phyloP scores from a whole-genome alignment of 92 coral and sea anemone species.

The Ricordea florida region DNA sequence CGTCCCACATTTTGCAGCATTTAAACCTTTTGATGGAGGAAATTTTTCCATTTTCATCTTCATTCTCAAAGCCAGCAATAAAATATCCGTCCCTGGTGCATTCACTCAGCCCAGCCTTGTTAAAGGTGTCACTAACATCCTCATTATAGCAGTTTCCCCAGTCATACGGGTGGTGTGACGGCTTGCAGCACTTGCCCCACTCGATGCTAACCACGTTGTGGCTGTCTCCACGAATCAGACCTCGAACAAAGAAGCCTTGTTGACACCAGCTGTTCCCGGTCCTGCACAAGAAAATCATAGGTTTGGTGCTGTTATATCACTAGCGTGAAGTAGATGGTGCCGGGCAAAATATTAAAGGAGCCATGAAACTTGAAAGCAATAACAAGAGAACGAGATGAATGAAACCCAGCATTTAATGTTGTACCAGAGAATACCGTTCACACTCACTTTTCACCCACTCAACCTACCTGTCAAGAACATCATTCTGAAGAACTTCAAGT shows the following conservation, averaged over 20 bases:
- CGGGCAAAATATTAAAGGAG: too few species aligned
- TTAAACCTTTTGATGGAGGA: constrained; percentile 52
- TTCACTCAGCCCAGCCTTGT: constrained; percentile 55
- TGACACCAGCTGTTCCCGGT: constrained; percentile 21
- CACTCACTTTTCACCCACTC: too few species aligned
- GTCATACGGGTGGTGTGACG: constrained; percentile 46
- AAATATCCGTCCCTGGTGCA: constrained; percentile 43
- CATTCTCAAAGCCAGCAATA: constrained; percentile 45
- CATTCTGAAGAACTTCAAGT: too few species aligned
- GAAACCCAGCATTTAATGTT: too few species aligned
- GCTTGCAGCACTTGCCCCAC: constrained; percentile 54
- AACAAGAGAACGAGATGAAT: too few species aligned
- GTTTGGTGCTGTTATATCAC: too few species aligned
- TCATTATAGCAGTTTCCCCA: constrained; percentile 41
- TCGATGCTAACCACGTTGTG: constrained; percentile 4
- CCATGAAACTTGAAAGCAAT: too few species aligned
- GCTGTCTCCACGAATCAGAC: constrained; percentile 19
- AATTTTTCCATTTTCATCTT: constrained; percentile 4
- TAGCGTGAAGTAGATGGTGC: too few species aligned
- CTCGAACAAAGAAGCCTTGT: constrained; percentile 28
- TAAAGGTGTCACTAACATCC: constrained; percentile 33
- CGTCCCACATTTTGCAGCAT: constrained; percentile 60
- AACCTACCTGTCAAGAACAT: too few species aligned
- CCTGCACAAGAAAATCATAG: background rate
- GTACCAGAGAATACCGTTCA: too few species aligned